Base-by-base conservation (phyloP, 2,888 invertebrate genomes). In the Amblyjoppa proteus region DNA sequence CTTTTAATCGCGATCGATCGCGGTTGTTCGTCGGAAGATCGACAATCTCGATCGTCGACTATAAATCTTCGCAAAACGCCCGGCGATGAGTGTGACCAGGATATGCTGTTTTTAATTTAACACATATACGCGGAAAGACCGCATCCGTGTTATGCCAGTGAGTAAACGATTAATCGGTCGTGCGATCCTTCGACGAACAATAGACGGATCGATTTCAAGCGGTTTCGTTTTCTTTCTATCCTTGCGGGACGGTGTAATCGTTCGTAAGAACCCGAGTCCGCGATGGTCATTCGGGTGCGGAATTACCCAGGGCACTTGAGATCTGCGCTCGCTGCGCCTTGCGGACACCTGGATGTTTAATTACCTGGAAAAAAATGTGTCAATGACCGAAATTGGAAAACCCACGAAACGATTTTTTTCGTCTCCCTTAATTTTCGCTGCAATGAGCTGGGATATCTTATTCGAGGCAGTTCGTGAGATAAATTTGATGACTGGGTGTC, bases 261-360 rank as follows among this genome's bases (percentile, higher is more conserved):
- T 16, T 7, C 58, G 49, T 34, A 56, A 61, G 68, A 77, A 77
- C 11, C 20, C 61, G 45, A 74, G 51, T 20, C 45, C 41, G 61
- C 74, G 31, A 64, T 25, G 51, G 28, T 45, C 45, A 64, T 64
- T 61, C 31, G 11, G 49, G 45, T 64, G 34, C 13, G 79, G 83
- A 79, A 83, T 83, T 70, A 75, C 79, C 79, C 83, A 13, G 31
- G 58, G 64, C 16, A 70, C 70, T 69, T 58, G 28, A 53, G 41
- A 38, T 25, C 41, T 51, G 20, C 41, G 73, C 6, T 58, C 58
- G 20, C 45, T 9, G 74, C 31, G 28, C 25, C 41, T 38, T 2
- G 25, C 56, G 53, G 34, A 31, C 70, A 56, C 34, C 34, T n/a
- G 20, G 9, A 4, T 34, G 13, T 28, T 28, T 25, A 56, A 71